Evolutionary conservation across 1,140 invertebrate species (phyloP).

Genomic region (Drosophila setifemur): DNA sequence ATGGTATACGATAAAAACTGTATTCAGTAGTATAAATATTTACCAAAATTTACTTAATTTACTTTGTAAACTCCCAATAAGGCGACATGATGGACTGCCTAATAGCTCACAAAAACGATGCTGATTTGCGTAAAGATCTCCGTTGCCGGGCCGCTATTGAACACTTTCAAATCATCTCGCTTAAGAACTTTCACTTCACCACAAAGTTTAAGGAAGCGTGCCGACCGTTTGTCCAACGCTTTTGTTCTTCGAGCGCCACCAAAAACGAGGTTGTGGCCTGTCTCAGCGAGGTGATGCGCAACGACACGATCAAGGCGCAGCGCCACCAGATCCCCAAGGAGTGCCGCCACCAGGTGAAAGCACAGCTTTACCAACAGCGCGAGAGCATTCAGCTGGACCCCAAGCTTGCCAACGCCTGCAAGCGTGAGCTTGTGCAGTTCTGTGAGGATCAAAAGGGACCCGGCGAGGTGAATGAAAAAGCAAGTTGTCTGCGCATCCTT

Average conservation of each 20-base stretch:
- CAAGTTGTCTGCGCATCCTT: constrained; percentile 63
- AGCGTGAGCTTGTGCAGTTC: constrained; percentile 89
- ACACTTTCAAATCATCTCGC: constrained; percentile 94
- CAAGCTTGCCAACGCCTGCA: constrained; percentile 89
- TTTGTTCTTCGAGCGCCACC: constrained; percentile 90
- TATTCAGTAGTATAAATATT: neutral
- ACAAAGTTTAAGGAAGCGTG: constrained; percentile 98
- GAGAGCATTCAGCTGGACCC: constrained; percentile 94
- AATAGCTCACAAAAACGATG: constrained; percentile 95
- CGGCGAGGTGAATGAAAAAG: constrained; percentile 86
- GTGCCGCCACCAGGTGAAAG: constrained; percentile 93
- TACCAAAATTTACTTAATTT: neutral
- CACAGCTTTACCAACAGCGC: constrained; percentile 94
- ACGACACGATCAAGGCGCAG: constrained; percentile 92
- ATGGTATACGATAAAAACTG: constrained; percentile 81
- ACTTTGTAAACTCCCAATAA: neutral
- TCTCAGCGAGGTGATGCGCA: constrained; percentile 92
- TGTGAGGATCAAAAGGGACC: constrained; percentile 90
- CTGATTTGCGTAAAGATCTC: constrained; percentile 87
- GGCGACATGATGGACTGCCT: constrained; percentile 96
- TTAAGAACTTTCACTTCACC: constrained; percentile 97
- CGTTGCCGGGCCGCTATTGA: constrained; percentile 97
- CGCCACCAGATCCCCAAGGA: constrained; percentile 91
- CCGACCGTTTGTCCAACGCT: constrained; percentile 90
- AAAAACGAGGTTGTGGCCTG: constrained; percentile 95